Percentiles rank a stretch among this genome's conserved stretches.
Evolutionary conservation across 2,113 vertebrate genomes (phyloP).

Genomic region (Hystrix cristata): DNA sequence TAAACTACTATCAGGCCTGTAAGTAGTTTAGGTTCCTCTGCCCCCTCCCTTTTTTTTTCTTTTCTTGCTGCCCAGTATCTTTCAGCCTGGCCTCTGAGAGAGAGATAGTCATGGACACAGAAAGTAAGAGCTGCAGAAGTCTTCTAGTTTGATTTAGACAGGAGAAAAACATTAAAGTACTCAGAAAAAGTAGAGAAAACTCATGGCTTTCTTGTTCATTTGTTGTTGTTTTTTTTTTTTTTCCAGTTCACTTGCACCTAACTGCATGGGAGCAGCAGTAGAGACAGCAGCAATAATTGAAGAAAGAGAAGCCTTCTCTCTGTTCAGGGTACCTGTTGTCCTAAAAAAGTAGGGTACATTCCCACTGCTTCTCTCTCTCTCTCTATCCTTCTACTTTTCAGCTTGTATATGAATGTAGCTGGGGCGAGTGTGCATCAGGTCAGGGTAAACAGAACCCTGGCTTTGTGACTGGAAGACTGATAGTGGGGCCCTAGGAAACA

Average conservation of each 20-base stretch:
- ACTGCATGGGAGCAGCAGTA: neutral
- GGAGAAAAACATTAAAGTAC: neutral
- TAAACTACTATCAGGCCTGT: neutral
- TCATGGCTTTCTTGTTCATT: neutral
- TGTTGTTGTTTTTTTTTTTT: neutral
- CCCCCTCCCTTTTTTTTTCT: neutral
- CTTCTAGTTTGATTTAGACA: neutral
- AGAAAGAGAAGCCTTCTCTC: neutral
- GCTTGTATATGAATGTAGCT: neutral
- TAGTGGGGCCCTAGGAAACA: neutral
- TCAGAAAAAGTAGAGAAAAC: neutral
- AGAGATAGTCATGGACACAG: neutral
- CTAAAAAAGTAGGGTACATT: neutral
- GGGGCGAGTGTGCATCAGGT: neutral
- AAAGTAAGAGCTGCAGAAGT: neutral
- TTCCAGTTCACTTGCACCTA: neutral
- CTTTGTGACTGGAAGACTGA: conserved; percentile 2
- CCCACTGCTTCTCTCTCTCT: neutral
- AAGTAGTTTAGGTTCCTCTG: neutral
- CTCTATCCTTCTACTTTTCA: neutral
- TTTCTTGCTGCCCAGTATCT: neutral
- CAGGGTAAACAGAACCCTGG: neutral
- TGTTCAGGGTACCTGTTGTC: neutral
- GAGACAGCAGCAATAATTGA: neutral
- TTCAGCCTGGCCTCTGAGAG: neutral